Conservation (phyloP, 2,888 invertebrate genomes). For the Harpalus rufipes region DNA sequence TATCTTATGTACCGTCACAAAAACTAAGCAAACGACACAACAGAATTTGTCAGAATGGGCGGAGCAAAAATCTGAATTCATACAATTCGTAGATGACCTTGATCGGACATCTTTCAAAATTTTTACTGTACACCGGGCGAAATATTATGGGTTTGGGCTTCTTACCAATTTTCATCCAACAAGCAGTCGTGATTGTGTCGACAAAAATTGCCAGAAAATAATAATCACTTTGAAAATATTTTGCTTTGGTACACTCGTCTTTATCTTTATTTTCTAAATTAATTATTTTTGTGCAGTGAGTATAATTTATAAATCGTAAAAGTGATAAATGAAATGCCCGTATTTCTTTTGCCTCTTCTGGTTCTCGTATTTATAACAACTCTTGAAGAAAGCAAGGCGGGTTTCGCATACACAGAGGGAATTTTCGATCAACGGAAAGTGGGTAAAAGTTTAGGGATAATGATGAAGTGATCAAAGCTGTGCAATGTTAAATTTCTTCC, state of each 20-base stretch:
- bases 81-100: too few species aligned
- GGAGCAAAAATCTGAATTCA: too few species aligned
- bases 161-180: too few species aligned
- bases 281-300: not conserved
- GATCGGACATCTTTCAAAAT: too few species aligned
- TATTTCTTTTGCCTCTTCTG: not conserved
- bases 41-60: too few species aligned
- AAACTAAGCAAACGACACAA: too few species aligned
- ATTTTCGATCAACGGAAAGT: conserved; percentile 29
- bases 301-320: not conserved
- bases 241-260: not conserved
- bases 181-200: too few species aligned
- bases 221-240: too few species aligned
- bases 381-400: not conserved
- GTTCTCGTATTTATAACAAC: conserved; percentile 27
- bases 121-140: too few species aligned
- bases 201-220: too few species aligned
- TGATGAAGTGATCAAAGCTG: conserved; percentile 46
- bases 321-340: not conserved
- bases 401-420: conserved; percentile 14
- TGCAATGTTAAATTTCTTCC: conserved; percentile 30
- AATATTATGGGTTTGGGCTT: too few species aligned
- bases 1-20: too few species aligned
- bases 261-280: not conserved
- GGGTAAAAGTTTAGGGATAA: conserved; percentile 36